phyloP scores from a whole-genome alignment of 1,140 invertebrate genomes.

The Odontomachus brunneus region DNA sequence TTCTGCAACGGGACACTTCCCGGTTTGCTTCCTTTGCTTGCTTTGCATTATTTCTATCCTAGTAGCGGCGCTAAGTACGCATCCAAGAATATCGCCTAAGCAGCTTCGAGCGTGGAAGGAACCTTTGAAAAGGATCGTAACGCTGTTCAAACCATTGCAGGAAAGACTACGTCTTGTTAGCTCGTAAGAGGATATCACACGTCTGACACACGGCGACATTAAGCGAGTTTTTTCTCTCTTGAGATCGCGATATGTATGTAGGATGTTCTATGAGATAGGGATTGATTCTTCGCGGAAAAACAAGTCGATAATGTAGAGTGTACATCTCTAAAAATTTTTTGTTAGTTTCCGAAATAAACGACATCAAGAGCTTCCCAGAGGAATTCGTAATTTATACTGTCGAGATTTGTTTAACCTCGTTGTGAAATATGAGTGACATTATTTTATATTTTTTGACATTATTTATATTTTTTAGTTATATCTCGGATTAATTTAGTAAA shows the following conservation, averaged over 20 bases:
- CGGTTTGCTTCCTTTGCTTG: not conserved
- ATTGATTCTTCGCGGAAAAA: no score
- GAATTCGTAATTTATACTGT: no score
- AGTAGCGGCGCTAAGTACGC: not conserved
- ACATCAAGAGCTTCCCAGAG: no score
- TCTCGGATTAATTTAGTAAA: no score
- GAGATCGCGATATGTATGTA: not conserved
- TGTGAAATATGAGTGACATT: no score
- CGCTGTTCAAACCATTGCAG: conserved; percentile 16
- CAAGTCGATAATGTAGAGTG: no score
- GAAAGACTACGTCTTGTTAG: conserved; percentile 19
- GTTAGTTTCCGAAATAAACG: no score
- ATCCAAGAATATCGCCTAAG: not conserved
- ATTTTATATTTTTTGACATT: no score
- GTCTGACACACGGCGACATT: not conserved
- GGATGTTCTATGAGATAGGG: no score
- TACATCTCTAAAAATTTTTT: no score
- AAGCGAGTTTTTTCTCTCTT: conserved; percentile 4
- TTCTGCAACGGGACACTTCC: not conserved
- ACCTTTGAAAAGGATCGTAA: conserved; percentile 4
- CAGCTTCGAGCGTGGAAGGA: conserved; percentile 27
- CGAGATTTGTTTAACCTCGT: no score
- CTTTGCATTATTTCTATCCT: conserved; percentile 11
- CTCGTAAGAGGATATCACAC: conserved; percentile 18
- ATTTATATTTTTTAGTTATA: no score